These are phyloP conservation scores for Balaeniceps rex DNA, from an alignment of 2,113 vertebrate genomes.

Conservation along the genomic window DNA sequence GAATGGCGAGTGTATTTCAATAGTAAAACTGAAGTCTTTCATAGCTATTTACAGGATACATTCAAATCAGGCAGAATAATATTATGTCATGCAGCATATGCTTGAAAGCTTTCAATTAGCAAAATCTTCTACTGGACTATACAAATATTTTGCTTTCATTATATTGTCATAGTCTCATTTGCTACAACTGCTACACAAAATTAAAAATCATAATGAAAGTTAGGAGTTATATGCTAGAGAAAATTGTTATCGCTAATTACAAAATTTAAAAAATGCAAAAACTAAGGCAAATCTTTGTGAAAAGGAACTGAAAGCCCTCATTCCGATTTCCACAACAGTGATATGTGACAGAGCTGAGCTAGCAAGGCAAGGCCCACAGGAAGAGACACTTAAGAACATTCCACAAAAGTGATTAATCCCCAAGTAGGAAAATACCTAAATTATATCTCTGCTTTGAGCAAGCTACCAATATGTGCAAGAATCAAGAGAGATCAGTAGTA, in stretches of 20 bases:
- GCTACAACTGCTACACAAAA: not conserved
- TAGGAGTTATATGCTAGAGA: not conserved
- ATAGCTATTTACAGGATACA: not conserved
- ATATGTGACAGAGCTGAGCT: not conserved
- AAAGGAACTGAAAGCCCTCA: not conserved
- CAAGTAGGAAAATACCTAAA: not conserved
- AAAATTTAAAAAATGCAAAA: not conserved
- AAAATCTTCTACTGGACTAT: not conserved
- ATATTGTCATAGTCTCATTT: fast-evolving
- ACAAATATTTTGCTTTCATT: not conserved
- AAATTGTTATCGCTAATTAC: not conserved
- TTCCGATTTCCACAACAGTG: not conserved
- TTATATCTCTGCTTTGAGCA: not conserved
- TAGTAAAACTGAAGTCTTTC: not conserved
- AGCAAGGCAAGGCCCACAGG: not conserved
- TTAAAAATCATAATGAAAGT: not conserved
- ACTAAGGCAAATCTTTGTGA: not conserved
- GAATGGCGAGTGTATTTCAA: not conserved
- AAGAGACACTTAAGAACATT: not conserved
- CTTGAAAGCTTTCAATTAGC: not conserved
- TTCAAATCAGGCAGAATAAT: not conserved
- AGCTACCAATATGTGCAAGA: not conserved
- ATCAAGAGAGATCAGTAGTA: not conserved
- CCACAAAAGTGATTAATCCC: not conserved
- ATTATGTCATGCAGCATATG: not conserved